phyloP scores from a whole-genome alignment of 2,888 invertebrate genomes.

The Melikaiella ostensackeni region DNA sequence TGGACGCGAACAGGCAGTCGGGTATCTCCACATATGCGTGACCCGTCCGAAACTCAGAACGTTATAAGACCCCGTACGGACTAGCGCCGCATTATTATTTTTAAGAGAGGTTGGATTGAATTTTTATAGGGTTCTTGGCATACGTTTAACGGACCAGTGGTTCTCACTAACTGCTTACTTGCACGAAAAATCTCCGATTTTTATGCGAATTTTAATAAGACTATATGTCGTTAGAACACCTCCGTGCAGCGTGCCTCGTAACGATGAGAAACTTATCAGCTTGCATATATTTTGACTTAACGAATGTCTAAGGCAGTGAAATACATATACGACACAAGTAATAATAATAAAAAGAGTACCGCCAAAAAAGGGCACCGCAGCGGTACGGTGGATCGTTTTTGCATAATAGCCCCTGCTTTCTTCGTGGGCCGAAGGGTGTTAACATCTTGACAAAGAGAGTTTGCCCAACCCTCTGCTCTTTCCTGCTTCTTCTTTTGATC shows the following conservation, averaged over 20 bases:
- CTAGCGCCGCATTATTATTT: conserved; percentile 69
- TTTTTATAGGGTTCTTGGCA: conserved; percentile 70
- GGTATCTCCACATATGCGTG: conserved; percentile 42
- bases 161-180: conserved; percentile 56
- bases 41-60: conserved; percentile 40
- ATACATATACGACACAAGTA: conserved; percentile 4
- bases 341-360: conserved; percentile 14
- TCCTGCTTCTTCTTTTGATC: conserved; percentile 31
- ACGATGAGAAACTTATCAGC: conserved; percentile 25
- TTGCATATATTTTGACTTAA: conserved; percentile 15
- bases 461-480: conserved; percentile 50
- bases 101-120: conserved; percentile 71
- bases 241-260: conserved; percentile 10
- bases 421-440: conserved; percentile 62
- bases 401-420: conserved; percentile 61
- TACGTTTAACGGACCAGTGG: conserved; percentile 64
- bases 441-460: conserved; percentile 62
- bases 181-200: conserved; percentile 50
- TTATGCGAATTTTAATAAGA: conserved; percentile 61
- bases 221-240: conserved; percentile 58
- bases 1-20: conserved; percentile 39
- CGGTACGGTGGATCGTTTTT: conserved; percentile 32
- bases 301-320: conserved; percentile 9
- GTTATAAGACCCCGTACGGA: conserved; percentile 40
- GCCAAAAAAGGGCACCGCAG: conserved; percentile 4